phyloP scores from a whole-genome alignment of 2,113 vertebrate genomes.

The Sturnira hondurensis region DNA sequence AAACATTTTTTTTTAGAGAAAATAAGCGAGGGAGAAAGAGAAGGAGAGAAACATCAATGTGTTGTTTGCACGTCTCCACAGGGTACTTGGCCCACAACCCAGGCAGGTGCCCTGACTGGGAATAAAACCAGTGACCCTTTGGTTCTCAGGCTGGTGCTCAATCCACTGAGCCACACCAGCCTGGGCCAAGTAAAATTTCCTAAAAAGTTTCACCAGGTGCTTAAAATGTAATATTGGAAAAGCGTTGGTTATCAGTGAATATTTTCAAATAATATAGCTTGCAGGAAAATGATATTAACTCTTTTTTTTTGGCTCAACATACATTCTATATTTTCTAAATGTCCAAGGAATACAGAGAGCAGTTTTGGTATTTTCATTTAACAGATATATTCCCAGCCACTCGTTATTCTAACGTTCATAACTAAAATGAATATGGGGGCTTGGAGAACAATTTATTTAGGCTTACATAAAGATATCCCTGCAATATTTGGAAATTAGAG shows the following conservation, averaged over 20 bases:
- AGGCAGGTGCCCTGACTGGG: no score
- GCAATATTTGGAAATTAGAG: background rate
- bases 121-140: no score
- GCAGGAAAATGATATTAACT: background rate
- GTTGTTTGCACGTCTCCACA: no score
- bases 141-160: no score
- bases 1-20: background rate
- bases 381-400: background rate
- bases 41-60: no score
- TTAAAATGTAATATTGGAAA: background rate
- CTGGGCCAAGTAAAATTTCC: background rate
- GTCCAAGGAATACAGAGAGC: background rate
- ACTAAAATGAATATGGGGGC: background rate
- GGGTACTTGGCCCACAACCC: no score
- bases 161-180: no score
- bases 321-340: background rate
- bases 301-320: background rate
- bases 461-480: background rate
- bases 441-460: slow-evolving; percentile 11
- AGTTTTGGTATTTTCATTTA: background rate
- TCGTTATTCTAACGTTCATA: background rate
- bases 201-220: background rate
- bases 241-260: background rate
- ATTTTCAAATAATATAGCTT: background rate
- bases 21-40: no score